phyloP scores from a whole-genome alignment of 2,888 invertebrate genomes.

The Orthonevra nobilis region DNA sequence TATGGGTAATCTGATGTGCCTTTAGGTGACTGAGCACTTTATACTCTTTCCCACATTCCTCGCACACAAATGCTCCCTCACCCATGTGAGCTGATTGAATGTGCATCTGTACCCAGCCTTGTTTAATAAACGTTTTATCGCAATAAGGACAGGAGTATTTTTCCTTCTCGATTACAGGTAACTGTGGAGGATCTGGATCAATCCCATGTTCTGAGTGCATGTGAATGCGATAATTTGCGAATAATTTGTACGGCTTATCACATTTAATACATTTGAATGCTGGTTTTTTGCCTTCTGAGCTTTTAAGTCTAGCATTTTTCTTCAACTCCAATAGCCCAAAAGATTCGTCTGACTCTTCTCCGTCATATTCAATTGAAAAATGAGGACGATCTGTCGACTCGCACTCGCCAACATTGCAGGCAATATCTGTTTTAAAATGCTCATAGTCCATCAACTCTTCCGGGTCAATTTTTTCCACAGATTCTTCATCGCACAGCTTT shows the following conservation, averaged over 20 bases:
- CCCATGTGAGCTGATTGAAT: constrained; percentile 77
- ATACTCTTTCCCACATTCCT: constrained; percentile 80
- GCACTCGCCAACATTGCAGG: constrained; percentile 6
- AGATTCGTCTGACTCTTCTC: constrained; percentile 15
- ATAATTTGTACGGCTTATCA: constrained; percentile 45
- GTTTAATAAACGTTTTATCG: constrained; percentile 76
- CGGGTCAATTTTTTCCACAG: constrained; percentile 66
- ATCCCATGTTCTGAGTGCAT: constrained; percentile 72
- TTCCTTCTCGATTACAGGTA: constrained; percentile 71
- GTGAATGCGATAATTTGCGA: constrained; percentile 71
- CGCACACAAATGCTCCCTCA: constrained; percentile 80
- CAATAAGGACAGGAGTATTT: constrained; percentile 74
- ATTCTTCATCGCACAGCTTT: constrained; percentile 72
- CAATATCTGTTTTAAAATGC: constrained; percentile 40
- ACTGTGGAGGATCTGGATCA: constrained; percentile 60
- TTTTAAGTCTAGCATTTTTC: too few relatives aligned
- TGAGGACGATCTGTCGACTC: too few relatives aligned
- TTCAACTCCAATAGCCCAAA: constrained; percentile 11
- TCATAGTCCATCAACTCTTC: constrained; percentile 20
- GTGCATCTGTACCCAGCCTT: constrained; percentile 74
- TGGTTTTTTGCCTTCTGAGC: constrained; percentile 12
- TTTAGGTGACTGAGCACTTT: constrained; percentile 80
- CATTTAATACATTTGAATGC: constrained; percentile 35
- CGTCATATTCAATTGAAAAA: constrained; percentile 9
- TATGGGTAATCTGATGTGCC: constrained; percentile 81